Conservation (phyloP, 2,888 invertebrate species). For the Drosophila colorata region DNA sequence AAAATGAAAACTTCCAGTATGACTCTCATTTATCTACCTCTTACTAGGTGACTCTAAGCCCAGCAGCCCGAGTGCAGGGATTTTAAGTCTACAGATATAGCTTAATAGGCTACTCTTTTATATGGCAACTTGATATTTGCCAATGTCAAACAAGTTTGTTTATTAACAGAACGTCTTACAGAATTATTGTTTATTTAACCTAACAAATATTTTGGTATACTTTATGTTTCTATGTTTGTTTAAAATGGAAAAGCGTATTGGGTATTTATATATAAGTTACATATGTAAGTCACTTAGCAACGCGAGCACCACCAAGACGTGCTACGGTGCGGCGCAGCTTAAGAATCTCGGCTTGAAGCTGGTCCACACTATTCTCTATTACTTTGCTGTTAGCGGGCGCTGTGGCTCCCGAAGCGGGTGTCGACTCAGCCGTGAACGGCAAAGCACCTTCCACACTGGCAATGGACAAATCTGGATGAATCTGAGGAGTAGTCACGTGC, state of each 20-base stretch:
- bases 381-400: background rate
- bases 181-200: background rate
- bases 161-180: conserved; percentile 11
- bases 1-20: conserved; percentile 19
- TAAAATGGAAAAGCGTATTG: conserved; percentile 13
- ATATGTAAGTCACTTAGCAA: conserved; percentile 8
- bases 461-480: conserved; percentile 65
- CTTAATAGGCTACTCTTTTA: too few relatives aligned
- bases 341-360: conserved; percentile 76
- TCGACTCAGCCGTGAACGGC: background rate
- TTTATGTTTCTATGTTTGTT: background rate
- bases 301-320: conserved; percentile 52
- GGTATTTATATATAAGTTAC: background rate
- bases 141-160: conserved; percentile 8
- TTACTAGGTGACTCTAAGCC: background rate
- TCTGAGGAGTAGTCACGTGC: conserved; percentile 57
- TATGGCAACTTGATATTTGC: background rate
- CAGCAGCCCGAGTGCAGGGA: background rate
- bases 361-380: conserved; percentile 41
- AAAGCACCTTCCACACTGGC: conserved; percentile 63
- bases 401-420: background rate
- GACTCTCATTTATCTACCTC: background rate
- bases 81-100: background rate
- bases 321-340: conserved; percentile 78
- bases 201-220: background rate